phyloP scores from a whole-genome alignment of 2,797 vertebrate genomes.

The Antennarius maculatus region DNA sequence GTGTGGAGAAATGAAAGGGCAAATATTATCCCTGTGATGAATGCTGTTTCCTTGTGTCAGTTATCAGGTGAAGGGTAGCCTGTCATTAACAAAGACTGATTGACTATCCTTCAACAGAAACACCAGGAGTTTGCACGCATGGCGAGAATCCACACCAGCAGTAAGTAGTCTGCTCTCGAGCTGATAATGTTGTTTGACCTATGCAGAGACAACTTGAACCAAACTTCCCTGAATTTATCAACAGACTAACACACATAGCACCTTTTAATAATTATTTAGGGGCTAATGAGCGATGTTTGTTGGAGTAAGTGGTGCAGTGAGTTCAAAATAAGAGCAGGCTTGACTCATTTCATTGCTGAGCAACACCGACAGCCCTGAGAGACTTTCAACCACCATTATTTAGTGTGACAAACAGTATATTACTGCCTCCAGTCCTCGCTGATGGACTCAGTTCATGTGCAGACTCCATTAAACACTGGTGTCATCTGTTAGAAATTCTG shows the following conservation, averaged over 20 bases:
- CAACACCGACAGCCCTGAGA: conserved; percentile 15
- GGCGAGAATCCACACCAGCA: conserved; percentile 9
- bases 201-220: conserved; percentile 20
- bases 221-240: conserved; percentile 30
- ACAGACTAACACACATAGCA: conserved; percentile 1
- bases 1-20: conserved; percentile 26
- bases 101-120: conserved; percentile 47
- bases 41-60: conserved; percentile 28
- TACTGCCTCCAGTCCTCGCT: conserved; percentile 20
- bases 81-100: conserved; percentile 38
- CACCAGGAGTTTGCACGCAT: conserved; percentile 7
- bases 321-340: conserved; percentile 15
- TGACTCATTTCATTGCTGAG: conserved; percentile 32
- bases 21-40: conserved; percentile 44
- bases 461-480: conserved; percentile 47
- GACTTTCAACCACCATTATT: conserved; percentile 31
- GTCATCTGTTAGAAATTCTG: conserved; percentile 48
- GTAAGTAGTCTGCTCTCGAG: conserved; percentile 5
- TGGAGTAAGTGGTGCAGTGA: no score
- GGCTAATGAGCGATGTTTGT: no score
- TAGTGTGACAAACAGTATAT: conserved; percentile 35
- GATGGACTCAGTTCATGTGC: conserved; percentile 41
- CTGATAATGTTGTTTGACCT: conserved; percentile 43
- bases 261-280: conserved; percentile 14
- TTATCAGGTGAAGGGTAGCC: conserved; percentile 30